Evolutionary conservation across 2,113 vertebrate species (phyloP).

Genomic region (Nothocercus nigrocapillus): DNA sequence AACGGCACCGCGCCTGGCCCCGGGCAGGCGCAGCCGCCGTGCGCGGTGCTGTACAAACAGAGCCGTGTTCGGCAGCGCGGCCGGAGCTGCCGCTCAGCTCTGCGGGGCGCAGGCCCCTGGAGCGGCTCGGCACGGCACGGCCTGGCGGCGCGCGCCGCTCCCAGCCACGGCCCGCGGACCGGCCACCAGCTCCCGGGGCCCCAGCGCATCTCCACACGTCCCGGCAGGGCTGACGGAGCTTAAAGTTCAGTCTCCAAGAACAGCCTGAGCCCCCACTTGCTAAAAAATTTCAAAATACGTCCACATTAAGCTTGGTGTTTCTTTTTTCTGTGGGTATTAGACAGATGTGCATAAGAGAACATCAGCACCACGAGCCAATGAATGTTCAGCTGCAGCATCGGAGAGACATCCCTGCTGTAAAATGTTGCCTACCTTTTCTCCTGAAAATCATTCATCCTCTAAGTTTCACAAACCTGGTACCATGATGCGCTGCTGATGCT

Average conservation of each 20-base stretch:
- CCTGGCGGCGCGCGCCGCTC: constrained; percentile 36
- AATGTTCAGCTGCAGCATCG: background rate
- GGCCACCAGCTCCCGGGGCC: too few relatives aligned
- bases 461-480: background rate
- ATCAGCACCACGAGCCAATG: background rate
- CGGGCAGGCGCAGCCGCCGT: background rate
- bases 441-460: background rate
- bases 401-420: background rate
- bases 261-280: background rate
- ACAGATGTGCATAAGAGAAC: background rate
- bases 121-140: background rate
- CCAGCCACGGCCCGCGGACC: too few relatives aligned
- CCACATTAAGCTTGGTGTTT: background rate
- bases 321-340: background rate
- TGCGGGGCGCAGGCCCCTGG: too few relatives aligned
- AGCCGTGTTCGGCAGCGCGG: too few relatives aligned
- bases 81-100: too few relatives aligned
- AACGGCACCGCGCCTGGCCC: background rate
- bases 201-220: background rate
- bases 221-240: background rate
- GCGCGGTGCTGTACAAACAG: background rate
- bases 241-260: background rate
- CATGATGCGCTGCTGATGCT: background rate
- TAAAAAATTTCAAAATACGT: background rate
- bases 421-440: background rate